Conservation (phyloP, 2,888 invertebrate species). For the Agrochola lota region DNA sequence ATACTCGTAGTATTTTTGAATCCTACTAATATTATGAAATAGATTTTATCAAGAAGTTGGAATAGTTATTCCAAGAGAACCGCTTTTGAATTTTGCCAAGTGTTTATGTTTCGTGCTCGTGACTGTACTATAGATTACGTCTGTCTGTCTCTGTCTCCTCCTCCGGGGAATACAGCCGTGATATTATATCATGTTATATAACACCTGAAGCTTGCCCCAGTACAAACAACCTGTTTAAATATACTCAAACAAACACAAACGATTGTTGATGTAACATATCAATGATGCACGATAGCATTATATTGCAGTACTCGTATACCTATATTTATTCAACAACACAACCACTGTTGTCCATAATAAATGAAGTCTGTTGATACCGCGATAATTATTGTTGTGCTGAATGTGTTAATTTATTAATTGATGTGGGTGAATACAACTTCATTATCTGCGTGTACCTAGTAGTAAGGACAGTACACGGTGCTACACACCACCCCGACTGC, state of each 20-base stretch:
- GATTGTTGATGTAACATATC: constrained; percentile 46
- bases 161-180: no score
- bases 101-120: neutral
- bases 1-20: neutral
- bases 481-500: no score
- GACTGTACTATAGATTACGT: neutral
- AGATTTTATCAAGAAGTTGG: neutral
- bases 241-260: constrained; percentile 12
- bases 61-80: neutral
- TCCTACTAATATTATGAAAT: neutral
- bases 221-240: constrained; percentile 25
- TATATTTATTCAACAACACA: constrained; percentile 46
- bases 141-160: neutral
- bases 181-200: neutral
- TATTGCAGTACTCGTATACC: constrained; percentile 16
- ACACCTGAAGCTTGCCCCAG: constrained; percentile 20
- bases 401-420: constrained; percentile 49
- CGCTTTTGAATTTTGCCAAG: neutral
- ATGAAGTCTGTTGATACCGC: constrained; percentile 49
- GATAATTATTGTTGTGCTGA: constrained; percentile 40
- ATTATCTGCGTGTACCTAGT: neutral
- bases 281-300: constrained; percentile 47
- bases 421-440: constrained; percentile 1
- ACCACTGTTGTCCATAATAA: constrained; percentile 43
- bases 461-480: no score